Base-by-base conservation (phyloP, 2,888 invertebrate species). In the Prosopocoilus inquinatus region DNA sequence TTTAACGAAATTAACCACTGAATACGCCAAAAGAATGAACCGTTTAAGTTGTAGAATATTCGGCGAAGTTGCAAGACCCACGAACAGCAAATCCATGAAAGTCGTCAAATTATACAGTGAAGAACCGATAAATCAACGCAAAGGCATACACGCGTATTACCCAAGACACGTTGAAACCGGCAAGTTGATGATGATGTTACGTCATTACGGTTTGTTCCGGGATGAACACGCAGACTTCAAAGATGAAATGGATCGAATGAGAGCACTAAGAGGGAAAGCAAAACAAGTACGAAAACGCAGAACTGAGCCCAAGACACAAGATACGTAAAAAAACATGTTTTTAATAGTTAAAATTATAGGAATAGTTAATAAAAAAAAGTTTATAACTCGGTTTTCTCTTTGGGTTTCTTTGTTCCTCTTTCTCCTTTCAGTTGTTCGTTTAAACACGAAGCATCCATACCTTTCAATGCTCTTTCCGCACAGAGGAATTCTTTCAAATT, bases 211-310 rank as follows among this genome's bases (percentile, higher is more conserved):
- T 0, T 78, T 94, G 3, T 94, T 81, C 75, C 82, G 93, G 55
- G 94, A 94, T 70, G 94, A 95, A 72, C 94, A 95, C 76, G 82
- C 88, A 70, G 94, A 94, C 76, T 94, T 94, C 70, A 87, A 86
- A 64, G 93, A 94, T 47, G 94, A 94, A 78, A 92, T 91, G 86
- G 82, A 82, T 63, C 81, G 93, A 54, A 77, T 91, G 65, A 80
- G 90, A 53, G 85, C 82, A 54, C 79, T 94, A 11, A 79, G 92
- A 54, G 94, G 94, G 8, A 94, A 94, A 74, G 82, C 82, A 1
- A 84, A 47, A 79, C 80, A 64, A 47, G 71, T 66, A 61, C 67
- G 67, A 33, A 68, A 70, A 50, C 41, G 50, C 43, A 52, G 51
- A 59, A 12, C 50, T 46, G 41, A 44, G 51, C 20, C 44, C 32